phyloP scores from a whole-genome alignment of 2,888 invertebrate genomes.

The Mythimna ferrago region DNA sequence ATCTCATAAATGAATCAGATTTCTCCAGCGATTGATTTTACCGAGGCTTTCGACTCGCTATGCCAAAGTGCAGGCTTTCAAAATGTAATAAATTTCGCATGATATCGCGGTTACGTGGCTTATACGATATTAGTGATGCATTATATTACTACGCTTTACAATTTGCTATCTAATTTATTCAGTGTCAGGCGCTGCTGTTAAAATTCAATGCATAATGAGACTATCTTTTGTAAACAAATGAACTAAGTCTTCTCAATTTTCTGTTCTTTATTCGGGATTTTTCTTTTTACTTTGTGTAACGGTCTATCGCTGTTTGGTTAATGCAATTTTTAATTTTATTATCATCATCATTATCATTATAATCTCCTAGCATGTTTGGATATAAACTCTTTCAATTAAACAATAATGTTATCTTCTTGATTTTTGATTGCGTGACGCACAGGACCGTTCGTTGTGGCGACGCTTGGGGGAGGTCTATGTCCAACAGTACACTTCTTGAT shows the following conservation, averaged over 20 bases:
- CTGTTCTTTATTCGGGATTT: neutral
- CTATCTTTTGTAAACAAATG: conserved; percentile 19
- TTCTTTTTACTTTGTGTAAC: neutral
- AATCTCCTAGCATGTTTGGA: neutral
- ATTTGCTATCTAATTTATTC: conserved; percentile 49
- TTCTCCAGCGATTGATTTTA: conserved; percentile 31
- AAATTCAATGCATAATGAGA: conserved; percentile 38
- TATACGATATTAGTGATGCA: conserved; percentile 47
- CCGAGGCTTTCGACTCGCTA: conserved; percentile 19
- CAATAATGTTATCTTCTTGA: neutral
- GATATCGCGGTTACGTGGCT: conserved; percentile 33
- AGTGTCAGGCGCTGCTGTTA: conserved; percentile 30
- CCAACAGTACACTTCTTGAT: neutral
- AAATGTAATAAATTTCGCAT: conserved; percentile 40
- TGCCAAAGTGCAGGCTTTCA: conserved; percentile 19
- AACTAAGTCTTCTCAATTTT: conserved; percentile 6
- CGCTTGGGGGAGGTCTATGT: no score
- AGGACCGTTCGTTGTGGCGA: no score
- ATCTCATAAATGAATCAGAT: conserved; percentile 37
- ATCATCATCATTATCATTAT: no score
- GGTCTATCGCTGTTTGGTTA: neutral
- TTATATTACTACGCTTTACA: conserved; percentile 46
- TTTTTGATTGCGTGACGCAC: no score
- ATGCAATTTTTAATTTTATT: neutral
- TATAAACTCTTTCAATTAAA: neutral